These are phyloP conservation scores for Tuberolachnus salignus DNA, from an alignment of 2,888 invertebrate species.

Conservation along the genomic window DNA sequence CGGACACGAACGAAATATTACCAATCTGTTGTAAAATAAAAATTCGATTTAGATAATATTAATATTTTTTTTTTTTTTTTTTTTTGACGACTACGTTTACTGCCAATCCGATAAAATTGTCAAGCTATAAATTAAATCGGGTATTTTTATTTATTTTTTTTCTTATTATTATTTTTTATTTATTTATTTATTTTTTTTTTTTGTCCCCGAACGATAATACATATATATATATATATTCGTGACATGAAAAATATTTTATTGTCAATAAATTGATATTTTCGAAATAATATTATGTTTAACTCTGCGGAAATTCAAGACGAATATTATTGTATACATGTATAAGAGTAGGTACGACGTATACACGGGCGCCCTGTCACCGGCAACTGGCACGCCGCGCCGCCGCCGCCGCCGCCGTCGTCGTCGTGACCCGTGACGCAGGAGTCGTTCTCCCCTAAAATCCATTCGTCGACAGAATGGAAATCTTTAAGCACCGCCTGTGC, in stretches of 20 bases:
- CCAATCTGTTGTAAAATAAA: no score
- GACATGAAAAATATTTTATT: background rate
- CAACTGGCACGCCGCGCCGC: constrained; percentile 18
- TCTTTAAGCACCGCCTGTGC: constrained; percentile 4
- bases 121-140: no score
- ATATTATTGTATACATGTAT: background rate
- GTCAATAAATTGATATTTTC: constrained; percentile 8
- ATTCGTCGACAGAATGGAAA: constrained; percentile 16
- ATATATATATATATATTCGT: background rate
- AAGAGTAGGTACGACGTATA: background rate
- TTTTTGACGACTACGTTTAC: no score
- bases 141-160: no score
- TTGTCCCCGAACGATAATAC: no score
- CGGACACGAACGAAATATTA: no score
- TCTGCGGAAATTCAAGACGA: constrained; percentile 3
- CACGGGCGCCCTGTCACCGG: background rate
- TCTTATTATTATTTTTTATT: no score
- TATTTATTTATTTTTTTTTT: no score
- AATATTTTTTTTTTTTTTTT: no score
- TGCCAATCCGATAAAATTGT: no score
- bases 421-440: background rate
- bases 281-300: background rate
- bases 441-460: constrained; percentile 1
- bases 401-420: no score
- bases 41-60: no score